Conservation (phyloP, 2,888 invertebrate genomes). For the Alsophila aescularia region DNA sequence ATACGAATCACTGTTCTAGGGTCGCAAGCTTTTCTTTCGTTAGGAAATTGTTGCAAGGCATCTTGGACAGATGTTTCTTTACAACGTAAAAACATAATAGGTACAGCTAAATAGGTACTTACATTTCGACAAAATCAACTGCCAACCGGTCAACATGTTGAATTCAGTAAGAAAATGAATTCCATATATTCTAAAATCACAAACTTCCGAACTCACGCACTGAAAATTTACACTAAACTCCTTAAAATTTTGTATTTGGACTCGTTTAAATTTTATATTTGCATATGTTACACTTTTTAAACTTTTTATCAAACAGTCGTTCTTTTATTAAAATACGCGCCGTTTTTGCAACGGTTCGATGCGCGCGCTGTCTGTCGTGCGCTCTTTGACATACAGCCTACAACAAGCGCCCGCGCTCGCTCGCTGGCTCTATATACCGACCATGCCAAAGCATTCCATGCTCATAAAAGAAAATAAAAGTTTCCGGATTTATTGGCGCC, state of each 20-base stretch:
- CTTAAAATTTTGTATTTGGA: too few relatives aligned
- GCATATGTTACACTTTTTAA: conserved; percentile 2
- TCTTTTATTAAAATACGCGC: conserved; percentile 16
- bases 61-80: too few relatives aligned
- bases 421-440: conserved; percentile 67
- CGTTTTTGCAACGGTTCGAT: conserved; percentile 19
- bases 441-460: conserved; percentile 36
- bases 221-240: not conserved
- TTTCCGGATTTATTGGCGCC: conserved; percentile 37
- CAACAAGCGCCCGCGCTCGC: conserved; percentile 70
- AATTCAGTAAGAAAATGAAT: conserved; percentile 21
- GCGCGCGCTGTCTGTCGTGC: conserved; percentile 40
- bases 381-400: conserved; percentile 46
- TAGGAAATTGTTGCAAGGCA: too few relatives aligned
- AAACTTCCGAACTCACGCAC: conserved; percentile 10
- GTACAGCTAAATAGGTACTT: conserved; percentile 47
- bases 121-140: conserved; percentile 74
- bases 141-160: conserved; percentile 78
- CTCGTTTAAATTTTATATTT: not conserved
- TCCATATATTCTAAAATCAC: conserved; percentile 41
- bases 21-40: too few relatives aligned
- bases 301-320: not conserved
- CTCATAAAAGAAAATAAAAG: conserved; percentile 24
- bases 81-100: not conserved
- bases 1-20: too few relatives aligned